Percentiles rank a stretch among this genome's conserved stretches.
phyloP scores from a whole-genome alignment of 1,140 invertebrate genomes.

The Lordiphosa clarofinis region DNA sequence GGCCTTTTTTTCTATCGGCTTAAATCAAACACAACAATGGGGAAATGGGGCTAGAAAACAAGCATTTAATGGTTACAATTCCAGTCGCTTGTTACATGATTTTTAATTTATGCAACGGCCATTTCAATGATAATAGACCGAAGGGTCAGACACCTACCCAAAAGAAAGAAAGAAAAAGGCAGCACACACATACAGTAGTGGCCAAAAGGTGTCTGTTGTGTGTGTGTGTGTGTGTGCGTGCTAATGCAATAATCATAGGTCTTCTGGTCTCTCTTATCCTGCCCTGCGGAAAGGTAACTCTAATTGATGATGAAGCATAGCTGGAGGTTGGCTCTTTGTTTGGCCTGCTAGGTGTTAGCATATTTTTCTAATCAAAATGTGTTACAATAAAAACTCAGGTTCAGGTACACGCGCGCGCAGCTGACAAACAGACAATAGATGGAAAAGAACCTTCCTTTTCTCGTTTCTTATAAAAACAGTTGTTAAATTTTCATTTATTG shows the following conservation, averaged over 20 bases:
- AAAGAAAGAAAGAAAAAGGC: constrained; percentile 6
- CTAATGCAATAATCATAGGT: constrained; percentile 65
- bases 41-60: constrained; percentile 40
- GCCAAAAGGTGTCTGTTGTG: constrained; percentile 57
- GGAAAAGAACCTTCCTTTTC: constrained; percentile 16
- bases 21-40: constrained; percentile 68
- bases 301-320: constrained; percentile 70
- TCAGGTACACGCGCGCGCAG: constrained; percentile 41
- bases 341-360: constrained; percentile 69
- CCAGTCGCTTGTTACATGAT: constrained; percentile 47
- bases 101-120: constrained; percentile 71
- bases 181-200: constrained; percentile 41
- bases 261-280: constrained; percentile 44
- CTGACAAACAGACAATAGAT: constrained; percentile 41
- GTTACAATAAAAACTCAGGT: constrained; percentile 58
- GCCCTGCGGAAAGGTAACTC: constrained; percentile 69
- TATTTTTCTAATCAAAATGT: constrained; percentile 74
- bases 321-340: constrained; percentile 48
- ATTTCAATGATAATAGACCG: constrained; percentile 61
- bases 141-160: constrained; percentile 8
- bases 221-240: constrained; percentile 12
- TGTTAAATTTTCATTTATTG: constrained; percentile 76
- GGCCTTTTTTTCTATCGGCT: constrained; percentile 73
- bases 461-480: constrained; percentile 55
- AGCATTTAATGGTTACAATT: constrained; percentile 62